Conservation (phyloP, 2,888 invertebrate species). For the Yponomeuta cagnagella region DNA sequence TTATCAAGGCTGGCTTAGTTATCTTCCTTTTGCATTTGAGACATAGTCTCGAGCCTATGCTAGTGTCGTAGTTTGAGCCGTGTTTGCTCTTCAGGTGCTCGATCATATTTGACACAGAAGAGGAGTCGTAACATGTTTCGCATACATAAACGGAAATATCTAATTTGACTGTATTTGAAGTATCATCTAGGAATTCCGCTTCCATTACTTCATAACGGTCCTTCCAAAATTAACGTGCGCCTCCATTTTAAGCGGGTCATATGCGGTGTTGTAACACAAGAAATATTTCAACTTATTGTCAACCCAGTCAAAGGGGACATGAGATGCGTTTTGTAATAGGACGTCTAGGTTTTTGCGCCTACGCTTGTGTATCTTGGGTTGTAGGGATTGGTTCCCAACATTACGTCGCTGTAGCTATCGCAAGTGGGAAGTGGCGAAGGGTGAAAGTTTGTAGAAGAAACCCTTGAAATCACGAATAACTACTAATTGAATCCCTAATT, state of each 20-base stretch:
- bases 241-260: neutral
- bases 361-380: neutral
- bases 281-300: neutral
- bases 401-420: neutral
- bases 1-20: conserved; percentile 47
- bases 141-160: neutral
- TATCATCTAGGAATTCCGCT: neutral
- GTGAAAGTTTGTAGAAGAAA: neutral
- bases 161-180: neutral
- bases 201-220: neutral
- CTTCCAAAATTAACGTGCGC: neutral
- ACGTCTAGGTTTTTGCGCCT: neutral
- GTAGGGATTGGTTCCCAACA: neutral
- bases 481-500: too few relatives aligned
- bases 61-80: neutral
- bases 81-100: neutral
- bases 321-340: neutral
- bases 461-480: too few relatives aligned
- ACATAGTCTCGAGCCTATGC: neutral
- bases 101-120: neutral
- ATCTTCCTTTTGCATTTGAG: neutral
- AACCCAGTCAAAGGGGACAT: neutral
- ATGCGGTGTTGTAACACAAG: neutral
- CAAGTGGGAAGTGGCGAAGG: neutral
- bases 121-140: neutral